These are phyloP conservation scores for Galeopterus variegatus DNA, from an alignment of 2,113 vertebrate genomes.

Conservation along the genomic window DNA sequence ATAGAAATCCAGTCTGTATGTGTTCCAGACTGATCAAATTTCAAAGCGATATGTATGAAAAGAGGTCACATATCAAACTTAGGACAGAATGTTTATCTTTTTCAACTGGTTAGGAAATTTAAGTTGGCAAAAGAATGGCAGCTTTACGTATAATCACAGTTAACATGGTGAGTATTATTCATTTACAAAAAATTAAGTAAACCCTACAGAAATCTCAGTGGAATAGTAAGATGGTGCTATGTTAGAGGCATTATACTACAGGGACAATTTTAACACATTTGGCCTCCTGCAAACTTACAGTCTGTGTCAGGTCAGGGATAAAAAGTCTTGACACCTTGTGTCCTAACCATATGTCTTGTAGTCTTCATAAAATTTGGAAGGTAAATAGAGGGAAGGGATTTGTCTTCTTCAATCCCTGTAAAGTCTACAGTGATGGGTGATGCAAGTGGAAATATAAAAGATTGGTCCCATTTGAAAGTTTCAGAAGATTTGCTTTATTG, in stretches of 20 bases:
- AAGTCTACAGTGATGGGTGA: background rate
- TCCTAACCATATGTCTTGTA: background rate
- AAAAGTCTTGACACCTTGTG: background rate
- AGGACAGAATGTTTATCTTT: constrained; percentile 46
- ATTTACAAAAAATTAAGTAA: background rate
- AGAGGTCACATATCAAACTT: constrained; percentile 11
- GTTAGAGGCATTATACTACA: background rate
- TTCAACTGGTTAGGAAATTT: constrained; percentile 40
- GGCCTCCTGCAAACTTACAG: background rate
- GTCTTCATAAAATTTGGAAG: background rate
- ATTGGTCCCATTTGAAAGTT: background rate
- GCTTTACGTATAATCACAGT: constrained; percentile 12
- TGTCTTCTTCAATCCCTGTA: background rate
- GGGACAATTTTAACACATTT: background rate
- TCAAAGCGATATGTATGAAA: constrained; percentile 48
- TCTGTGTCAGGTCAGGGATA: background rate
- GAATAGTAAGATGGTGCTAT: background rate
- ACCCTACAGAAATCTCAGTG: background rate
- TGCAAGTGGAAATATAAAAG: background rate
- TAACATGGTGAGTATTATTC: background rate
- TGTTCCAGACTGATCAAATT: constrained; percentile 54
- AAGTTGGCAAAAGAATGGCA: constrained; percentile 42
- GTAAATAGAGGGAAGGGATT: background rate
- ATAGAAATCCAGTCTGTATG: constrained; percentile 10
- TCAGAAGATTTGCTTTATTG: too few relatives aligned